These are phyloP conservation scores for Siderastrea radians DNA, from an alignment of 92 coral and sea anemone species.

Conservation along the genomic window DNA sequence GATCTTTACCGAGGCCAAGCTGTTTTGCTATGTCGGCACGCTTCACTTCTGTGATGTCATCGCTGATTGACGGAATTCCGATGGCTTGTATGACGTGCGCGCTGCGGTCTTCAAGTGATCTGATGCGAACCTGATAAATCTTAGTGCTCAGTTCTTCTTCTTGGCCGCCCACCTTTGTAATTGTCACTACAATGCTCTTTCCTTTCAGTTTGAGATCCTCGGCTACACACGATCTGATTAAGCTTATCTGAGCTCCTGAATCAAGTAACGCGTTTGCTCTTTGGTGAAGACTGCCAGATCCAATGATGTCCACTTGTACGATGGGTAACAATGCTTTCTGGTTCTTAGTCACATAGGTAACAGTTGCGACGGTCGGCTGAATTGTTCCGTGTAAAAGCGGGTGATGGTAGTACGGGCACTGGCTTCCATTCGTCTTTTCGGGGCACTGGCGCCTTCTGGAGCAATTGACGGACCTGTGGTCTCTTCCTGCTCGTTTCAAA, in stretches of 20 bases:
- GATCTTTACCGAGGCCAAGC: conserved; percentile 36
- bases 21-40: conserved; percentile 29
- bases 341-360: no score
- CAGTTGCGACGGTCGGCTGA: no score
- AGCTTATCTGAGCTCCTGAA: conserved; percentile 66
- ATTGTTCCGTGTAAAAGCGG: no score
- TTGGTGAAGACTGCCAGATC: no score
- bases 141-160: conserved; percentile 63
- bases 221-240: conserved; percentile 53
- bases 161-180: conserved; percentile 78
- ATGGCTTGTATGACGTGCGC: conserved; percentile 35
- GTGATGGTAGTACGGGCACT: no score
- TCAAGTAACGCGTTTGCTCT: conserved; percentile 51
- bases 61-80: conserved; percentile 65
- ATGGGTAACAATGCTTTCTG: no score
- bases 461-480: conserved; percentile 19
- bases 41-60: conserved; percentile 15
- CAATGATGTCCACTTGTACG: no score
- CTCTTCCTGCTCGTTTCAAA: conserved; percentile 39
- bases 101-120: conserved; percentile 25
- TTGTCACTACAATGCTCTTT: conserved; percentile 34
- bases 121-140: conserved; percentile 50
- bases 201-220: conserved; percentile 53
- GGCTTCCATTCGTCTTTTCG: no score
- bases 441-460: conserved; percentile 52